phyloP scores from a whole-genome alignment of 2,888 invertebrate species.

The Drosophila yooni region DNA sequence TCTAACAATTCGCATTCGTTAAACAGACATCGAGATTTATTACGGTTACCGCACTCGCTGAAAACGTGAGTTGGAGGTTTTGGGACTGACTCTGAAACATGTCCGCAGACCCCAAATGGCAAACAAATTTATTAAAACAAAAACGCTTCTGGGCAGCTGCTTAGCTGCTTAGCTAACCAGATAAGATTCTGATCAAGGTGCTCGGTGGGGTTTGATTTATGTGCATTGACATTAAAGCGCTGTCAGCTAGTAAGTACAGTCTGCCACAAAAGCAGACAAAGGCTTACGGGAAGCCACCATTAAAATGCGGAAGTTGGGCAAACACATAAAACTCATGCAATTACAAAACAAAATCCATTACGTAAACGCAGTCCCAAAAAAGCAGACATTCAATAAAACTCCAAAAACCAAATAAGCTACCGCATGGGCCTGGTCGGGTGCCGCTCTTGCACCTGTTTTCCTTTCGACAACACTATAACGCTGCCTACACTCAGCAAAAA shows the following conservation, averaged over 20 bases:
- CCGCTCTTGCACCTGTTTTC: slow-evolving; percentile 60
- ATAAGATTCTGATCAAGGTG: slow-evolving; percentile 47
- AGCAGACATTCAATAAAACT: slow-evolving; percentile 65
- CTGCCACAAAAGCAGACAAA: slow-evolving; percentile 6
- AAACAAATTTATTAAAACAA: slow-evolving; percentile 22
- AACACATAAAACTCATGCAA: slow-evolving; percentile 61
- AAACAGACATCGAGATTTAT: slow-evolving; percentile 54
- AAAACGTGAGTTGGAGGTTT: neutral
- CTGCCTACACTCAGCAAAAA: neutral
- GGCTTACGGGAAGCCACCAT: slow-evolving; percentile 34
- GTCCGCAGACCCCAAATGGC: slow-evolving; percentile 13
- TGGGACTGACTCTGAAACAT: neutral
- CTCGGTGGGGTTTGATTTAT: slow-evolving; percentile 40
- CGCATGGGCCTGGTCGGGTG: slow-evolving; percentile 5
- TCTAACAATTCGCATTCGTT: slow-evolving; percentile 49
- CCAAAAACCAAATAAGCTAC: slow-evolving; percentile 62
- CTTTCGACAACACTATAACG: neutral
- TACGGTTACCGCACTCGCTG: slow-evolving; percentile 33
- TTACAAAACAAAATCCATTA: slow-evolving; percentile 59
- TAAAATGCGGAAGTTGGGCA: slow-evolving; percentile 26
- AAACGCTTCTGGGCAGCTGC: slow-evolving; percentile 18
- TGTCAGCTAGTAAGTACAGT: slow-evolving; percentile 1
- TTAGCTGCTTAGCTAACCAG: slow-evolving; percentile 4
- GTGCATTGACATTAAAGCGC: slow-evolving; percentile 35
- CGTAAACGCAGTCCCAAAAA: slow-evolving; percentile 32